A percentile compares a stretch with the other conserved stretches of the same genome.
These are phyloP conservation scores for Automeris io DNA, from an alignment of 2,888 invertebrate genomes.

Conservation along the genomic window DNA sequence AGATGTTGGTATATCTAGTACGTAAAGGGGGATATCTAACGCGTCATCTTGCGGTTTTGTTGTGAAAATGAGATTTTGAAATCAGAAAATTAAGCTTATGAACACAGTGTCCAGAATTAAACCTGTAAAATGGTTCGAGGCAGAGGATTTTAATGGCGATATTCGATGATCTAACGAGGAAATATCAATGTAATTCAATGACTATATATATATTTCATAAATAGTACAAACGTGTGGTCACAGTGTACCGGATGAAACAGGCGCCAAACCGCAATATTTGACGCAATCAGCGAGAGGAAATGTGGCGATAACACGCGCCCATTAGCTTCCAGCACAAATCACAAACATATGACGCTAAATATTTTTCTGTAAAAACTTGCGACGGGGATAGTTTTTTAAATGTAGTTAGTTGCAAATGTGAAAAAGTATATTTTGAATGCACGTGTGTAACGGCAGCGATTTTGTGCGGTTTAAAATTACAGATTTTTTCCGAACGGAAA, in stretches of 20 bases:
- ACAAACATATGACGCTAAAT: slow-evolving; percentile 54
- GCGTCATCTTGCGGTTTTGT: too few relatives aligned
- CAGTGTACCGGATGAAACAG: slow-evolving; percentile 16
- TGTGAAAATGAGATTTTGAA: too few relatives aligned
- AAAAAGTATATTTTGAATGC: slow-evolving; percentile 46
- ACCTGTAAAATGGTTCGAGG: too few relatives aligned
- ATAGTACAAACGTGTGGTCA: slow-evolving; percentile 15
- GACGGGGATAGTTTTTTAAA: slow-evolving; percentile 23
- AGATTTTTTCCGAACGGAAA: slow-evolving; percentile 64
- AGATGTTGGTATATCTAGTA: too few relatives aligned
- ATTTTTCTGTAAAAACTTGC: slow-evolving; percentile 32
- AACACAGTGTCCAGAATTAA: too few relatives aligned
- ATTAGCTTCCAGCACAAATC: slow-evolving; percentile 62
- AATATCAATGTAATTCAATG: too few relatives aligned
- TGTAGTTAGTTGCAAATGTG: slow-evolving; percentile 42
- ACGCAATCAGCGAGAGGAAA: slow-evolving; percentile 56
- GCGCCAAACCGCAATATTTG: slow-evolving; percentile 45
- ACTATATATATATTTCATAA: too few relatives aligned
- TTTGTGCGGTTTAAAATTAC: slow-evolving; percentile 70
- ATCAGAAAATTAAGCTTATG: too few relatives aligned
- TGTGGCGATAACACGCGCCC: slow-evolving; percentile 48
- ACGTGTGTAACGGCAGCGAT: slow-evolving; percentile 60
- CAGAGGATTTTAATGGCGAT: too few relatives aligned
- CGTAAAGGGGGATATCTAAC: too few relatives aligned
- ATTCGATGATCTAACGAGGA: too few relatives aligned